Base-by-base conservation (phyloP, 2,797 vertebrate species). In the Chaetodon trifasciatus region DNA sequence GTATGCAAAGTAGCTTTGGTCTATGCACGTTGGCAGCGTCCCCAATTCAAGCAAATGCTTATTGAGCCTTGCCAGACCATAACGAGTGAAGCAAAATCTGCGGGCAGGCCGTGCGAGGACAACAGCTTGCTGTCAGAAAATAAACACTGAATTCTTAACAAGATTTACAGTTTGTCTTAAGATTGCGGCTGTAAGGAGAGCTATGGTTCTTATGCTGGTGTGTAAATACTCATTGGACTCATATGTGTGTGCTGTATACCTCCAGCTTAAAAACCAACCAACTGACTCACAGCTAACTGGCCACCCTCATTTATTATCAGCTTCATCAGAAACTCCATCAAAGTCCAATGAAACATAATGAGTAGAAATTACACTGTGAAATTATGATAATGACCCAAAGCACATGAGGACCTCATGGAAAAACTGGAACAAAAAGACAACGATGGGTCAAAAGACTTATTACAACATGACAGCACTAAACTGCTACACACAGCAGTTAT, bases 301-400 rank as follows among this genome's bases (percentile, higher is more conserved):
- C n/a, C 60, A 8, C 28, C 6, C 24, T 70, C 55, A 81, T 71
- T 84, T 81, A 89, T 83, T 66, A 84, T 23, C 28, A 83, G 46
- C 74, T 81, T 86, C 73, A 88, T 89, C 68, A 83, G 76, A 88
- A 87, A 88, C 81, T 84, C 84, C 71, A 90, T 90, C 86, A 89
- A 88, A 83, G 47, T 75, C 76, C 72, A 71, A 89, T 82, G 86
- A 88, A 91, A 92, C 42, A 39, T 72, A 90, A 89, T 66, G 63
- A 86, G 74, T 71, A 67, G 70, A 87, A 88, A 88, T 88, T 42
- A 76, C 55, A 56, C 55, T 17, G 70, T 74, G 16, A 46, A 76
- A 76, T 83, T 57, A 76, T 66, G 50, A 82, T 79, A 42, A 86
- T 76, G 49, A 82, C 49, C 42, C 12, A 66, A 62, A 55, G 75